Evolutionary conservation across 2,113 vertebrate species (phyloP).

Genomic region (Zosterops hypoxanthus): DNA sequence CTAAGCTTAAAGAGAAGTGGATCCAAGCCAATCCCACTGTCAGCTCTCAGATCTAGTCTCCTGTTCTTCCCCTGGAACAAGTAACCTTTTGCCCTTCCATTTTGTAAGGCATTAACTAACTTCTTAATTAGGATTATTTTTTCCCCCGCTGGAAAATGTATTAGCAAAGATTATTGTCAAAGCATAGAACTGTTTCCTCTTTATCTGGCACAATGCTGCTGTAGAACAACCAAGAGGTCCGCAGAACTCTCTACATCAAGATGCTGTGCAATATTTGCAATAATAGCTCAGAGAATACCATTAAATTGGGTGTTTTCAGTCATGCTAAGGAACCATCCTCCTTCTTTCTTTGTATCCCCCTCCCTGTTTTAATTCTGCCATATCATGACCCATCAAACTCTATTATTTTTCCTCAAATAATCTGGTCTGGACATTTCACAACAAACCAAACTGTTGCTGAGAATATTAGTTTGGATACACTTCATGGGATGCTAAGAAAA

Average conservation of each 20-base stretch:
- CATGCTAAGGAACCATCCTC: not conserved
- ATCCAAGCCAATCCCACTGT: slow-evolving; percentile 51
- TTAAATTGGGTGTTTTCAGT: not conserved
- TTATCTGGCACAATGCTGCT: not conserved
- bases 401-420: not conserved
- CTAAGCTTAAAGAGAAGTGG: slow-evolving; percentile 46
- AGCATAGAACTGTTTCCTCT: not conserved
- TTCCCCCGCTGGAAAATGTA: slow-evolving; percentile 10
- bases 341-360: not conserved
- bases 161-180: slow-evolving; percentile 15
- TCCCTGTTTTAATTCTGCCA: not conserved
- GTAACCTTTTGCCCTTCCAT: slow-evolving; percentile 51
- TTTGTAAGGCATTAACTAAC: slow-evolving; percentile 52
- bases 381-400: not conserved
- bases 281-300: not conserved
- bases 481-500: slow-evolving; percentile 24
- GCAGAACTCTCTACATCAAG: not conserved
- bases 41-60: slow-evolving; percentile 50
- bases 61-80: slow-evolving; percentile 46
- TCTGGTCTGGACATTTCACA: not conserved
- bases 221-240: not conserved
- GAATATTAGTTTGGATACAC: not conserved
- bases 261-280: not conserved
- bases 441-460: not conserved
- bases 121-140: slow-evolving; percentile 53